Evolutionary conservation across 1,140 invertebrate species (phyloP), one percentile per base, ranked within the genome.

Genomic region (Anoplolepis gracilipes): DNA sequence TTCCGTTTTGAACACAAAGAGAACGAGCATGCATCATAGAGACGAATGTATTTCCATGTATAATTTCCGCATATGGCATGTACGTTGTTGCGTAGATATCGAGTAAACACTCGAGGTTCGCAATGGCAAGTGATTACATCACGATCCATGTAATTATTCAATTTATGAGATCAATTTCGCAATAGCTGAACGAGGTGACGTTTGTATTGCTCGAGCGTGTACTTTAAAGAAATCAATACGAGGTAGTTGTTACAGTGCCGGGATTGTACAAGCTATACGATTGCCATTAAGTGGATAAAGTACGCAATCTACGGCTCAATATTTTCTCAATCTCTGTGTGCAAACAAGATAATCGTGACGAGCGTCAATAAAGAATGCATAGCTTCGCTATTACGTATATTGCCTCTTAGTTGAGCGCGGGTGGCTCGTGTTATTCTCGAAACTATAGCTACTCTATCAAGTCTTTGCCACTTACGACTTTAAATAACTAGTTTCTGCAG

Each of bases 371-470:
- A 69, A 79, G 77, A 42, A 79, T 79, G 64, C 77, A 79, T 55
- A 49, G 39, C 62, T 69, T 69, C 30, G 10, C 46, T 55, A 30
- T 79, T 79, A 81, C 84, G 61, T 61, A 55, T 72, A 84, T 79
- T 73, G 53, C 67, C 53, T 59, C 36, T 53, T 61, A 73, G 76
- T 28, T 19, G 72, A 87, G 65, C 79, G 59, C 59, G 61, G 67
- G 87, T 61, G 79, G 73, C 55, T 57, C 62, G 57, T 55, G 82
- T 85, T 87, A 88, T 85, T 53, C 61, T 49, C 28, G 55, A 79
- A 76, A 85, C 81, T 77, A 30, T 25, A 25, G 8, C 36, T 25
- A 10, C 65, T 76, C 57, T 72, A 77, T 49, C 11, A 53, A 62
- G 36, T 77, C 55, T 84, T 72, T 72, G 22, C 22, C n/a, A 33